A percentile compares a stretch with the other conserved stretches of the same genome.
Conservation (phyloP, 2,888 invertebrate genomes). For the Drosophila colorata region DNA sequence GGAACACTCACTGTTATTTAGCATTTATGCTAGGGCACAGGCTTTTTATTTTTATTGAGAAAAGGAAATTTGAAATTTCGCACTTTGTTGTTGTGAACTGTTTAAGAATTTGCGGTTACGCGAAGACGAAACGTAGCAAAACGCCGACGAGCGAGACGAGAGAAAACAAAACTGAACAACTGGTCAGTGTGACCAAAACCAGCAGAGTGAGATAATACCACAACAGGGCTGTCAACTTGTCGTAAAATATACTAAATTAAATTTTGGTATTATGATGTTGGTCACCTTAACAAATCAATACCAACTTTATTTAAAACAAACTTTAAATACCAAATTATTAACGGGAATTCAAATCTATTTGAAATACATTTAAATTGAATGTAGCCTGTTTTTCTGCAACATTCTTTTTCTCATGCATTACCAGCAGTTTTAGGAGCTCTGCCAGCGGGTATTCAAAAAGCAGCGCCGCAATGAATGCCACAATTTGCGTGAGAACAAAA, state of each 20-base stretch:
- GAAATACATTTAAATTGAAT: slow-evolving; percentile 5
- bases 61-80: slow-evolving; percentile 60
- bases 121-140: slow-evolving; percentile 74
- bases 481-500: slow-evolving; percentile 64
- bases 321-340: slow-evolving; percentile 1
- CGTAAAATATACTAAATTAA: slow-evolving; percentile 13
- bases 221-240: slow-evolving; percentile 8
- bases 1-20: slow-evolving; percentile 54
- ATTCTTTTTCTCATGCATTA: slow-evolving; percentile 13
- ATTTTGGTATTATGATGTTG: neutral
- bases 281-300: slow-evolving; percentile 8
- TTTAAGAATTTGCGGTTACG: slow-evolving; percentile 70
- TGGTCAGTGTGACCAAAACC: slow-evolving; percentile 18
- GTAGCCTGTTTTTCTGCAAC: slow-evolving; percentile 6
- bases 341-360: slow-evolving; percentile 28
- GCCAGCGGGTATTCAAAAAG: slow-evolving; percentile 77
- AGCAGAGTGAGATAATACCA: slow-evolving; percentile 23
- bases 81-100: slow-evolving; percentile 58
- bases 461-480: slow-evolving; percentile 68
- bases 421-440: slow-evolving; percentile 53
- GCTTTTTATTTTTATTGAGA: slow-evolving; percentile 38
- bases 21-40: slow-evolving; percentile 35
- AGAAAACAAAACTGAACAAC: slow-evolving; percentile 69
- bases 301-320: neutral
- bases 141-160: slow-evolving; percentile 72